phyloP scores from a whole-genome alignment of 2,113 vertebrate genomes.

The Petroica traversi region DNA sequence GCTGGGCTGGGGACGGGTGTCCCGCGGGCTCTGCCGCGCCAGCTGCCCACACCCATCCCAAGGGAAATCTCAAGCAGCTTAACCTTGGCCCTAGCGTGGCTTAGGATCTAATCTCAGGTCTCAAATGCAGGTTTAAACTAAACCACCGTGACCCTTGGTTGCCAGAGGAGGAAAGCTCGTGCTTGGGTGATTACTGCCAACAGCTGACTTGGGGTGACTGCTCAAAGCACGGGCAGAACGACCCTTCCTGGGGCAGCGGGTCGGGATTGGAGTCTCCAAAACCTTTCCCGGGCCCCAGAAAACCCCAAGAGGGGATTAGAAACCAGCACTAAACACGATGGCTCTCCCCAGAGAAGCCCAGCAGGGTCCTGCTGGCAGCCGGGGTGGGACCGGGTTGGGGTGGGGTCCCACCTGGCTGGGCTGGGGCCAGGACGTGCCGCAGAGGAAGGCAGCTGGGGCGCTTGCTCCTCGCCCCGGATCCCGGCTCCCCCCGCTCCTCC shows the following conservation, averaged over 20 bases:
- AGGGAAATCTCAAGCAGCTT: neutral
- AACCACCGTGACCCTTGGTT: accelerated
- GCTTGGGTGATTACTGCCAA: neutral
- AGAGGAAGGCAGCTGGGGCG: conserved; percentile 58
- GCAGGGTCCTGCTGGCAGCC: accelerated
- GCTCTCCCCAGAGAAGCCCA: neutral
- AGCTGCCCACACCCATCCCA: accelerated
- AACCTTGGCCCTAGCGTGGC: accelerated
- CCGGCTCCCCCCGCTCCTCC: neutral
- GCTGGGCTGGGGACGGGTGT: neutral
- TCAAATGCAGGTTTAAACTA: neutral
- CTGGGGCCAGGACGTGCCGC: neutral
- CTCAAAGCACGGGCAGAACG: accelerated
- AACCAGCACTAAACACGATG: accelerated
- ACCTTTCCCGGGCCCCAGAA: neutral
- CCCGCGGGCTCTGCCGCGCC: accelerated
- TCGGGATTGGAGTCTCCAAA: neutral
- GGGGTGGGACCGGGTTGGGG: neutral
- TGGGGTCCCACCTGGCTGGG: neutral
- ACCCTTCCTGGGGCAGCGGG: neutral
- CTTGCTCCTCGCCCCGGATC: neutral
- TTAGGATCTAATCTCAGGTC: neutral
- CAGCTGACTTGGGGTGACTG: neutral
- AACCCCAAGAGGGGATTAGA: neutral
- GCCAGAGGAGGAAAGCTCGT: neutral